A percentile compares a stretch with the other conserved stretches of the same genome.
These are phyloP conservation scores for Perca schrenkii DNA, from an alignment of 2,113 vertebrate species.

Conservation along the genomic window DNA sequence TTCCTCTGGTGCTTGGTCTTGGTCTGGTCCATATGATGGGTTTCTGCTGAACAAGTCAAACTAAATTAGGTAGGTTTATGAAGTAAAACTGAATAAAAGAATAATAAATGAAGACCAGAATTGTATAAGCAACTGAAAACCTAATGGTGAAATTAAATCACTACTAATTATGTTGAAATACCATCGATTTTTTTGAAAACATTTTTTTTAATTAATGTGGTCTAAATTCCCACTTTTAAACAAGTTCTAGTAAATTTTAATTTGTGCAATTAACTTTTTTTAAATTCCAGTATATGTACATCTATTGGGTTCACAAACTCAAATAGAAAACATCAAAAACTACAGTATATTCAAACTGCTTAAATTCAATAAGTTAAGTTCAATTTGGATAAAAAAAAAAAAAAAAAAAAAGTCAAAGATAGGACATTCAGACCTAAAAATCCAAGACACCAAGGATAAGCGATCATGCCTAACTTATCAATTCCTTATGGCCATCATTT, in stretches of 20 bases:
- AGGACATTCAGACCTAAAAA: neutral
- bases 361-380: neutral
- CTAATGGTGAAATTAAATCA: neutral
- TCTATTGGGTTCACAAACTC: neutral
- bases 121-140: neutral
- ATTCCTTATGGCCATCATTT: neutral
- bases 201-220: neutral
- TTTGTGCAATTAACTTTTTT: neutral
- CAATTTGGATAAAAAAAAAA: neutral
- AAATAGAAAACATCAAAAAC: neutral
- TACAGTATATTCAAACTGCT: neutral
- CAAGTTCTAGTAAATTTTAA: neutral
- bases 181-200: neutral
- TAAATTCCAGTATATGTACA: neutral
- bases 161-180: neutral
- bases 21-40: slow-evolving; percentile 1
- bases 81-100: neutral
- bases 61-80: neutral
- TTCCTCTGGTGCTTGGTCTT: slow-evolving; percentile 39
- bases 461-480: neutral
- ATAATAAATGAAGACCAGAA: neutral
- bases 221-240: neutral
- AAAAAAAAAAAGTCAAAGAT: neutral
- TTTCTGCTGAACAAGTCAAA: slow-evolving; percentile 28
- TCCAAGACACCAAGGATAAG: neutral